Base-by-base conservation (phyloP, 2,113 vertebrate genomes). In the Dipodomys spectabilis region DNA sequence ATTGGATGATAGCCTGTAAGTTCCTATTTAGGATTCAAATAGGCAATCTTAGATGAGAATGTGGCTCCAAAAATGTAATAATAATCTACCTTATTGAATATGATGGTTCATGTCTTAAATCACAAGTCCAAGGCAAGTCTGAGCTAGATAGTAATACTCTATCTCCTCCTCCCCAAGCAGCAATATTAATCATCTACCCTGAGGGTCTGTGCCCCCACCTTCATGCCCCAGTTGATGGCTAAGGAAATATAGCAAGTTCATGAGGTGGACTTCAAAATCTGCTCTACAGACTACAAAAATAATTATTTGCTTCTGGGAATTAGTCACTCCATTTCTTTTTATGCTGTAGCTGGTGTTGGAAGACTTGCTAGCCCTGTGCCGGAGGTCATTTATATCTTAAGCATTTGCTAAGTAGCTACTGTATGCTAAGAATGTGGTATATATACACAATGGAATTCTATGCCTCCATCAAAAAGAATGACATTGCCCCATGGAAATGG, bases 1-100 rank as follows among this genome's bases (percentile, higher is more conserved):
- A 79, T 93, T 94, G 32, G 60, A 90, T 92, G 20, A 78, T 74
- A 86, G 32, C 3, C 81, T 95, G 91, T 95, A 72, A 87, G 65
- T 62, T 4, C 4, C 82, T 22, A 60, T 62, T 82, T 85, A 90
- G 32, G 30, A 82, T 90, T 69, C 57, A 90, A 91, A 84, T 20
- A 83, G 44, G 53, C 18, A 49, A 73, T 81, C 10, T 45, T 91
- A 81, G 53, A 73, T 92, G 81, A 7, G 12, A 91, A 87, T 93
- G 64, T 5, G 75, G 16, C 44, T 86, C 8, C 9, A 53, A n/a
- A 69, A n/a, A 28, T 57, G 57, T 7, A 85, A 39, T 27, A 84
- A 71, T 25, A 28, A 64, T 39, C 39, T 25, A 7, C 35, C 62
- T 30, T 62, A 1, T 30, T 65, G 19, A 25, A 12, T 19, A 74